These are phyloP conservation scores for Capromys pilorides DNA, from an alignment of 2,797 vertebrate genomes.

Conservation along the genomic window DNA sequence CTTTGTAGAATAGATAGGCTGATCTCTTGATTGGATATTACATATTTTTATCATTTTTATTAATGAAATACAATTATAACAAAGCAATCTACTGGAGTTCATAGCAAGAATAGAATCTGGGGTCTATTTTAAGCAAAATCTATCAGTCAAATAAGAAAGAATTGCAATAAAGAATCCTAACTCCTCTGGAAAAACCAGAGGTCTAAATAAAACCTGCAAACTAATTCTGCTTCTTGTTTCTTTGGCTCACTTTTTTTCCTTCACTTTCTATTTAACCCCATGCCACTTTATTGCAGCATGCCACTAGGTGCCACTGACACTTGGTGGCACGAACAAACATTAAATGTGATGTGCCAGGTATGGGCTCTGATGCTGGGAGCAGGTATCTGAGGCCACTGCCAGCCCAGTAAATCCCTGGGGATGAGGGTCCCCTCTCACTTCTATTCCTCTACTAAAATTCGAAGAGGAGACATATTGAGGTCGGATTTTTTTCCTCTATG, in stretches of 20 bases:
- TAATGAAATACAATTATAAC: slow-evolving; percentile 76
- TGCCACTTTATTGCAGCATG: slow-evolving; percentile 1
- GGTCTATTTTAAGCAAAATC: slow-evolving; percentile 75
- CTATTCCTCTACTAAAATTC: slow-evolving; percentile 25
- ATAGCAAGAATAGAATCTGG: slow-evolving; percentile 67
- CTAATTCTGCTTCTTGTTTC: slow-evolving; percentile 12
- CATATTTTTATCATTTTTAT: slow-evolving; percentile 76
- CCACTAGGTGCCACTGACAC: slow-evolving; percentile 42
- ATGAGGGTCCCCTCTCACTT: neutral
- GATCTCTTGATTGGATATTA: slow-evolving; percentile 72
- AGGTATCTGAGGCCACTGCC: neutral
- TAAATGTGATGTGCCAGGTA: neutral
- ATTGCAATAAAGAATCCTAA: slow-evolving; percentile 49
- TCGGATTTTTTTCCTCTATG: neutral
- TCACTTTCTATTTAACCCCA: slow-evolving; percentile 42
- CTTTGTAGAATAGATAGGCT: slow-evolving; percentile 56
- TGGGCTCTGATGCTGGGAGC: neutral
- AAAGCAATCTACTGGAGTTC: slow-evolving; percentile 60
- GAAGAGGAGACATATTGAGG: neutral
- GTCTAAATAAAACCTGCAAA: slow-evolving; percentile 56
- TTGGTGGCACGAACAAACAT: slow-evolving; percentile 46
- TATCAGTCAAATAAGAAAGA: slow-evolving; percentile 69
- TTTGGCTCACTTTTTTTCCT: slow-evolving; percentile 47
- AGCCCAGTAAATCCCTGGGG: slow-evolving; percentile 1
- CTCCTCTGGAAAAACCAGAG: slow-evolving; percentile 65